Conservation (phyloP, 2,888 invertebrate species). For the Xanthorhoe spadicearia region DNA sequence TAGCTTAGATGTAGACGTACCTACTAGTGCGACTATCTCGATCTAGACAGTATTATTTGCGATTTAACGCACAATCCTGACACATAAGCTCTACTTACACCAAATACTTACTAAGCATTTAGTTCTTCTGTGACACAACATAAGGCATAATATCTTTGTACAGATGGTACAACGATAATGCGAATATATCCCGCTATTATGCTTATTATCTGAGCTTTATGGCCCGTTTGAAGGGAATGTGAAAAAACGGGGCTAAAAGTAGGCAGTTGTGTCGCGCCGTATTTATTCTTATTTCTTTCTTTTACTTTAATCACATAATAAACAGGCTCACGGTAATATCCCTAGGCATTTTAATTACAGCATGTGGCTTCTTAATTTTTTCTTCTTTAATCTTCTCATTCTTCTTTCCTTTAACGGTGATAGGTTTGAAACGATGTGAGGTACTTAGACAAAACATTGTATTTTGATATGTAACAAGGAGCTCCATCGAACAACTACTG, state of each 20-base stretch:
- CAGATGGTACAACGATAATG: constrained; percentile 44
- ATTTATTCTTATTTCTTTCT: constrained; percentile 15
- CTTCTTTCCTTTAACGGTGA: too few species aligned
- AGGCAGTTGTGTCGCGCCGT: constrained; percentile 21
- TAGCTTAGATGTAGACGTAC: too few species aligned
- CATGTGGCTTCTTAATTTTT: too few species aligned
- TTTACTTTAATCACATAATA: background rate
- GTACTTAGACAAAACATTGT: too few species aligned
- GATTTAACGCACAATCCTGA: constrained; percentile 2
- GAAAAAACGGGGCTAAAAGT: constrained; percentile 25
- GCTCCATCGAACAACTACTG: too few species aligned
- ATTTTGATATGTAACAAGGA: too few species aligned
- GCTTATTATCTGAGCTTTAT: constrained; percentile 46
- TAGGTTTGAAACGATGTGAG: background rate
- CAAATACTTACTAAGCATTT: background rate
- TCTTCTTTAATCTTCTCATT: too few species aligned
- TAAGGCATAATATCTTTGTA: constrained; percentile 28
- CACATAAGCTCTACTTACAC: background rate
- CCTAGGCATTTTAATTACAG: too few species aligned
- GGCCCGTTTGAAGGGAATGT: constrained; percentile 40
- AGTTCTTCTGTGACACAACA: background rate
- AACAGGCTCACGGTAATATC: background rate
- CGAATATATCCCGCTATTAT: constrained; percentile 43
- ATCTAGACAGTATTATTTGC: background rate
- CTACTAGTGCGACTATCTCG: too few species aligned